Evolutionary conservation across 1,140 invertebrate genomes (phyloP).

Genomic region (Anoplolepis gracilipes): DNA sequence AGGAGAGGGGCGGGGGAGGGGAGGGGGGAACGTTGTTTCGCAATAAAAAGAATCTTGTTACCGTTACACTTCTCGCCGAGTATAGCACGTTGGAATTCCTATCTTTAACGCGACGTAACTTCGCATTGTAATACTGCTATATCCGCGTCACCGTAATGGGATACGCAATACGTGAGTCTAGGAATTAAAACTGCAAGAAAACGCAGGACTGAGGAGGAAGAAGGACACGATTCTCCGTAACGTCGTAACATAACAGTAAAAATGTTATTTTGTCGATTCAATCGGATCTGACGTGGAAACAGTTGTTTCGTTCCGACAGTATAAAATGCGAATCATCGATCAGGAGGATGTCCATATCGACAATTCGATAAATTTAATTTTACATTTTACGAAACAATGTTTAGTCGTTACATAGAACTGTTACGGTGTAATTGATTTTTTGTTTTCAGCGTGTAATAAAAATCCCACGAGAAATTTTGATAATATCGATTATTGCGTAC

Average conservation of each 20-base stretch:
- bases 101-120: slow-evolving; percentile 34
- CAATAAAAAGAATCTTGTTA: slow-evolving; percentile 49
- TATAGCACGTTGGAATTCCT: slow-evolving; percentile 37
- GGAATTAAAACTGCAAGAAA: background rate
- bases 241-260: background rate
- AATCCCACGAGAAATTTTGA: background rate
- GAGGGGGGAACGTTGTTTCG: slow-evolving; percentile 10
- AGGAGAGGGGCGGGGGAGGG: too few species aligned
- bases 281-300: background rate
- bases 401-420: background rate
- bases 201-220: background rate
- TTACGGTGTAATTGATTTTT: background rate
- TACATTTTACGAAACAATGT: background rate
- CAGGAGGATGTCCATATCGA: background rate
- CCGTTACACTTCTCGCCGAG: slow-evolving; percentile 26
- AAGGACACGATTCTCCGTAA: background rate
- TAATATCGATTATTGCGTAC: background rate
- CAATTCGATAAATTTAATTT: background rate
- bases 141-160: slow-evolving; percentile 41
- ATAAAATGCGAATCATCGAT: background rate
- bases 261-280: background rate
- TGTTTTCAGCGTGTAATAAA: background rate
- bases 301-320: background rate
- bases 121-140: slow-evolving; percentile 28
- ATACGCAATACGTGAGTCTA: slow-evolving; percentile 36